Evolutionary conservation across 2,888 invertebrate species (phyloP).

Genomic region (Scaptomyza tumidula): DNA sequence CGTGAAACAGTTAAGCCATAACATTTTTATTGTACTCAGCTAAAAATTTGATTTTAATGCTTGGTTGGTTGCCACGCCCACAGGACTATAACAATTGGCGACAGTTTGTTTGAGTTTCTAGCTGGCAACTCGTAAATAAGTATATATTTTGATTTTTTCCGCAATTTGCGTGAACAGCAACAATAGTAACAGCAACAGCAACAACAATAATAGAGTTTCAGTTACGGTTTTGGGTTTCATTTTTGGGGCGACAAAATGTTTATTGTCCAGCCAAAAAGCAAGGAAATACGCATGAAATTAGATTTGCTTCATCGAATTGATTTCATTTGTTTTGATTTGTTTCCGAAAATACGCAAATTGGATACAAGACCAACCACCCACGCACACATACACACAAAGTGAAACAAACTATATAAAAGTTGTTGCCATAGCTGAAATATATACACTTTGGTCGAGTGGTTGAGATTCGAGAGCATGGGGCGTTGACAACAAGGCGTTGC

Average conservation of each 20-base stretch:
- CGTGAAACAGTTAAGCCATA: constrained; percentile 13
- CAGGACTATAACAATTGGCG: constrained; percentile 50
- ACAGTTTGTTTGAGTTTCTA: constrained; percentile 48
- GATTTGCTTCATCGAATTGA: constrained; percentile 78
- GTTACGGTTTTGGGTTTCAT: constrained; percentile 50
- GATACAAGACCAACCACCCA: constrained; percentile 56
- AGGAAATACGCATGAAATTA: constrained; percentile 77
- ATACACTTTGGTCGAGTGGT: constrained; percentile 71
- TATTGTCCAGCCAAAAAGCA: constrained; percentile 71
- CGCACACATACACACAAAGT: constrained; percentile 28
- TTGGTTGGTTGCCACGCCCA: constrained; percentile 38
- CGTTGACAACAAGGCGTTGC: constrained; percentile 56
- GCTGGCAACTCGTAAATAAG: constrained; percentile 55
- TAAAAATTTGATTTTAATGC: constrained; percentile 29
- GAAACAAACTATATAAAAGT: constrained; percentile 18
- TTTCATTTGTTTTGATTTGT: constrained; percentile 78
- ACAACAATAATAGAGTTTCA: constrained; percentile 24
- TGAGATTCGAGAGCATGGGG: constrained; percentile 44
- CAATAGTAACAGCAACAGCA: constrained; percentile 12
- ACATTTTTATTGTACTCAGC: constrained; percentile 12
- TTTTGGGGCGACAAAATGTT: constrained; percentile 53
- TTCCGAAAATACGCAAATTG: constrained; percentile 77
- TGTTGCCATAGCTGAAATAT: constrained; percentile 62
- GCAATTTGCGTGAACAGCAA: constrained; percentile 23
- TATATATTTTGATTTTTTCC: constrained; percentile 37